These are phyloP conservation scores for Prinia subflava DNA, from an alignment of 2,113 vertebrate species.

Conservation along the genomic window DNA sequence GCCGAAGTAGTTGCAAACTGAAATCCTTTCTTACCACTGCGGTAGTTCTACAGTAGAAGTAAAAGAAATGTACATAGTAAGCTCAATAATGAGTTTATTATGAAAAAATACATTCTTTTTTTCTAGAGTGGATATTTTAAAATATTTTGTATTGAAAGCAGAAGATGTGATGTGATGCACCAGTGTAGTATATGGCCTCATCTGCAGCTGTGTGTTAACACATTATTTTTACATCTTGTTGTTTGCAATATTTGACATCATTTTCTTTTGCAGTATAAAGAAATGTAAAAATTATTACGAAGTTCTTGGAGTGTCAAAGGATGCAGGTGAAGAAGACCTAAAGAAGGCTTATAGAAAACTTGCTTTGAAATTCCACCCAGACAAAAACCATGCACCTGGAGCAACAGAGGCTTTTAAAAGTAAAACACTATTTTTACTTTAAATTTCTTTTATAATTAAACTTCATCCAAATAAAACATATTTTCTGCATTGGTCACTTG, in stretches of 20 bases:
- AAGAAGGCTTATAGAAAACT: conserved; percentile 97
- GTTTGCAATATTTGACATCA: background rate
- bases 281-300: conserved; percentile 96
- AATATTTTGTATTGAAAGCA: background rate
- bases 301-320: conserved; percentile 89
- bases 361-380: conserved; percentile 96
- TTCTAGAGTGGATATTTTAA: background rate
- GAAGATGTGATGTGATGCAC: background rate
- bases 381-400: conserved; percentile 96
- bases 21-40: background rate
- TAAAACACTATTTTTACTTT: conserved; percentile 65
- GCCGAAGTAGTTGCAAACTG: background rate
- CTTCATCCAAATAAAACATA: background rate
- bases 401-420: conserved; percentile 99
- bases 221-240: background rate
- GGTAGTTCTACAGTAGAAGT: background rate
- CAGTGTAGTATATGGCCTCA: background rate
- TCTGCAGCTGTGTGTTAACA: background rate
- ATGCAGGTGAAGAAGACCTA: conserved; percentile 91
- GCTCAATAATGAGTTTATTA: background rate
- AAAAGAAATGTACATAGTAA: background rate
- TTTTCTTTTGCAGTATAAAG: conserved; percentile 86
- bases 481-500: background rate
- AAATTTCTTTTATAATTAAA: background rate
- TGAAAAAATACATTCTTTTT: background rate